Percentiles rank a stretch among this genome's conserved stretches.
Conservation (phyloP, 2,797 vertebrate species). For the Siniperca undulata region DNA sequence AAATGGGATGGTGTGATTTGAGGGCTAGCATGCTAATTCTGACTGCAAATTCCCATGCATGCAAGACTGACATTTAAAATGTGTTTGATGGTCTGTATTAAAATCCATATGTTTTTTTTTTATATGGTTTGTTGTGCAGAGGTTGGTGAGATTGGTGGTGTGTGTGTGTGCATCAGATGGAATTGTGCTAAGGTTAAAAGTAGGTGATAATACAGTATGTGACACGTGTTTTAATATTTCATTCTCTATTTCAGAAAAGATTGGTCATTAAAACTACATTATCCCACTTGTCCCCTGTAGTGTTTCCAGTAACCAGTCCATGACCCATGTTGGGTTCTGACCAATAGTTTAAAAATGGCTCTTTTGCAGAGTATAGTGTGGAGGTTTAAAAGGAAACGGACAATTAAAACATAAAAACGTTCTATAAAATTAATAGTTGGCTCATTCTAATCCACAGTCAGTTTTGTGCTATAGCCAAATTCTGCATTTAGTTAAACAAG, state of each 20-base stretch:
- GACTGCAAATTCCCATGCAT: neutral
- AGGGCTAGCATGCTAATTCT: neutral
- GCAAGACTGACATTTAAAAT: neutral
- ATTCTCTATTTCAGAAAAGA: slow-evolving; percentile 1
- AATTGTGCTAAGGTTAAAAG: neutral
- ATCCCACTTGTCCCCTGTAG: neutral
- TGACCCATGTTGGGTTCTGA: neutral
- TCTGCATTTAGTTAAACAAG: slow-evolving; percentile 42
- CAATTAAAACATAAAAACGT: slow-evolving; percentile 12
- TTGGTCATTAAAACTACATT: neutral
- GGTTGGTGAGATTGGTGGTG: neutral
- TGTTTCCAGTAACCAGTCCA: neutral
- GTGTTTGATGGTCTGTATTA: neutral
- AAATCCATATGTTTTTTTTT: neutral
- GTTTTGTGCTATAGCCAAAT: slow-evolving; percentile 32
- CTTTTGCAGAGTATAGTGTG: neutral
- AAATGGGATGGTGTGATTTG: neutral
- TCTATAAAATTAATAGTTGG: slow-evolving; percentile 19
- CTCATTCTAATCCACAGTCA: slow-evolving; percentile 20
- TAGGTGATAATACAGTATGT: neutral
- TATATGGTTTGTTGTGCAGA: neutral
- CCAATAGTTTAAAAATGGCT: neutral
- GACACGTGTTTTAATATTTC: neutral
- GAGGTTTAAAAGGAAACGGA: neutral
- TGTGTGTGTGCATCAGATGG: neutral